phyloP scores from a whole-genome alignment of 2,797 vertebrate species.

The Myotis findleyi region DNA sequence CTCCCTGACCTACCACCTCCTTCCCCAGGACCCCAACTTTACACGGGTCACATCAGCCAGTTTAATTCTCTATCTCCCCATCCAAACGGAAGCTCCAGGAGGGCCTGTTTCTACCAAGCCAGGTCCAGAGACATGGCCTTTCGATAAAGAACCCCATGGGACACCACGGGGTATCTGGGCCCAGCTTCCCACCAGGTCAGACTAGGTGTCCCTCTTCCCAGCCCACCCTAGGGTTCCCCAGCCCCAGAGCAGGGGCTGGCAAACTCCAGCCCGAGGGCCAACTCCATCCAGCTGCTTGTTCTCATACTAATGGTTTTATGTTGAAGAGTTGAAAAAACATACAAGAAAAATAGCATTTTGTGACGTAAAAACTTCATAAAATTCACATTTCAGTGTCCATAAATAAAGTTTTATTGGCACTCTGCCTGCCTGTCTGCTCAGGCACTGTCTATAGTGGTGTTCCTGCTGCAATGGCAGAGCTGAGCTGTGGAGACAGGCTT shows the following conservation, averaged over 20 bases:
- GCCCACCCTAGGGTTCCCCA: not conserved
- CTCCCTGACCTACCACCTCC: not conserved
- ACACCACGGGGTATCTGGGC: not conserved
- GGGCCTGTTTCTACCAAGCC: not conserved
- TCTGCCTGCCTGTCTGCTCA: accelerated
- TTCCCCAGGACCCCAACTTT: not conserved
- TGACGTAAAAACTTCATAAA: accelerated
- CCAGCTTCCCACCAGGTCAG: not conserved
- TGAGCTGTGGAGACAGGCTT: accelerated
- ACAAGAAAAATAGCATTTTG: not conserved
- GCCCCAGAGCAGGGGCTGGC: not conserved
- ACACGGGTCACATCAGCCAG: not conserved
- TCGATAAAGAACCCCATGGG: not conserved
- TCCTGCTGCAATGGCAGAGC: accelerated
- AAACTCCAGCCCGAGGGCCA: not conserved
- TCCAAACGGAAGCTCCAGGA: not conserved
- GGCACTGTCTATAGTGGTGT: accelerated
- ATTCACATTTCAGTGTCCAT: not conserved
- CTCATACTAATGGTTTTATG: not conserved
- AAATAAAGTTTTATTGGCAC: not conserved
- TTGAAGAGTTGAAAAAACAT: not conserved
- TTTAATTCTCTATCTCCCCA: not conserved
- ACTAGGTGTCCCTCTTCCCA: not conserved
- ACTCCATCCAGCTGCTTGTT: not conserved
- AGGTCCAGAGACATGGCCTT: not conserved